Evolutionary conservation across 1,140 invertebrate genomes (phyloP), one percentile per base, ranked within the genome.

Genomic region (Neodiprion virginianus): DNA sequence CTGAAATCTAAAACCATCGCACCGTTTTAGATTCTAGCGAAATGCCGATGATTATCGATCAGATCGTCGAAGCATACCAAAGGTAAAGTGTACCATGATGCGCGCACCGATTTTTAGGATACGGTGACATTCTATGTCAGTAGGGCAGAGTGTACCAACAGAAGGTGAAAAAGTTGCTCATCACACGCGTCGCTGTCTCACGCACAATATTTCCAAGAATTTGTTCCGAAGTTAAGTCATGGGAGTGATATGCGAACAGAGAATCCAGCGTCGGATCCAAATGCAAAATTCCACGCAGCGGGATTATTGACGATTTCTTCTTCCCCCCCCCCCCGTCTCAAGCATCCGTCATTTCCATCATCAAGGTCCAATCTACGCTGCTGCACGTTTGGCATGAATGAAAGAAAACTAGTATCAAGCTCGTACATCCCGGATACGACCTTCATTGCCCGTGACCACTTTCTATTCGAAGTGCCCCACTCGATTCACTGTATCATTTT

Each of bases 381-480:
- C 28, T 40, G 28, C 28, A 40, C 28, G 28, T 40, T 17, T 12
- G 48, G 21, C 75, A 85, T 84, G 83, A 85, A 85, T 85, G 83
- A 82, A 84, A 82, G 79, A 84, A 82, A 81, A 82, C 77, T 81
- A 74, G 78, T 81, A 80, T 80, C 74, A 53, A 70, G 76, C 79
- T 83, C 78, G 81, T 82, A 82, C 79, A 84, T 85, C 83, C 85
- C 82, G 85, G 83, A 86, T 85, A 79, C 82, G 83, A 85, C 84
- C 84, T 86, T 86, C 84, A 80, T 83, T 77, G 79, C 14, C 77
- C 74, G 77, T 76, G 73, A 83, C 79, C 85, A 86, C 85, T 86
- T 86, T 86, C 85, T 86, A 86, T 79, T 85, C 80, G 84, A 83
- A 86, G 53, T 61, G 53, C 84, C 84, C 83, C 78, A 74, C 68